Evolutionary conservation across 2,888 invertebrate genomes (phyloP).

Genomic region (Pterostichus madidus): DNA sequence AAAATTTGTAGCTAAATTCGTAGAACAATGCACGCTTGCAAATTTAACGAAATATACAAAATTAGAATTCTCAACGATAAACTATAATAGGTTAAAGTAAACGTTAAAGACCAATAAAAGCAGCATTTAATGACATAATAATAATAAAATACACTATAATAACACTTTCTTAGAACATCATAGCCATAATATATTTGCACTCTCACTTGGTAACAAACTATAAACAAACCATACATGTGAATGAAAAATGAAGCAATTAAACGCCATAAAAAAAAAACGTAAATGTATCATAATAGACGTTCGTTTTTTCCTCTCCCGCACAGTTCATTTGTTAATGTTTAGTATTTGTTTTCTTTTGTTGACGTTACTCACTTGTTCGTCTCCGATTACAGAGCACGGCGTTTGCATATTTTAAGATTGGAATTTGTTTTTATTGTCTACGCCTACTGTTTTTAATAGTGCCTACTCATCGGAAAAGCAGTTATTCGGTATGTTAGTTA

Average conservation of each 20-base stretch:
- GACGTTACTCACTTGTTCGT: conserved; percentile 46
- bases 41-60: too few species aligned
- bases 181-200: neutral
- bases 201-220: neutral
- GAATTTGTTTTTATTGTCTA: conserved; percentile 65
- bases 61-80: too few species aligned
- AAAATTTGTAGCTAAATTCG: too few species aligned
- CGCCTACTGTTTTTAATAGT: conserved; percentile 62
- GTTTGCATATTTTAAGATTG: conserved; percentile 62
- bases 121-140: neutral
- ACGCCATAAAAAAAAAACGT: neutral
- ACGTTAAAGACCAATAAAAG: neutral
- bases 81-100: neutral
- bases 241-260: conserved; percentile 19
- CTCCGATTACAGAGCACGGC: conserved; percentile 56
- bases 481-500: conserved; percentile 46
- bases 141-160: neutral
- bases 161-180: conserved; percentile 22
- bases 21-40: too few species aligned
- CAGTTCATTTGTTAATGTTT: conserved; percentile 50
- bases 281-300: conserved; percentile 12
- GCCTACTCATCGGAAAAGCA: conserved; percentile 53
- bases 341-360: conserved; percentile 49
- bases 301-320: conserved; percentile 46
- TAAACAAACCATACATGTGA: conserved; percentile 1